Evolutionary conservation across 2,888 invertebrate genomes (phyloP).

Genomic region (Nomada lathburiana): DNA sequence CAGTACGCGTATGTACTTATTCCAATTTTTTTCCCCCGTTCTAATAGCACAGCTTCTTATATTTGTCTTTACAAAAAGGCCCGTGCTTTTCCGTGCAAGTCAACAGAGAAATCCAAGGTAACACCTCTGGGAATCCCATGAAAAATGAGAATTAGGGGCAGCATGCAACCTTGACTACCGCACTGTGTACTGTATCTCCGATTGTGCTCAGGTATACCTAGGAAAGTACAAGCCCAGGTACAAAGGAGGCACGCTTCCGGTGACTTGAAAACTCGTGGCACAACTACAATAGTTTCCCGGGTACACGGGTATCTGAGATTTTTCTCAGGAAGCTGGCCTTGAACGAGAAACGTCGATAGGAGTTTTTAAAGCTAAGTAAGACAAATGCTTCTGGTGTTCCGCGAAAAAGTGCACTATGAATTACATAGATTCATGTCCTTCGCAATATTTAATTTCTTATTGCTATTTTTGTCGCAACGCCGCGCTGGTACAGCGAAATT

Average conservation of each 20-base stretch:
- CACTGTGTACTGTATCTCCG: not conserved
- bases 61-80: not conserved
- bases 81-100: no score
- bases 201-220: slow-evolving; percentile 24
- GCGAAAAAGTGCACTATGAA: no score
- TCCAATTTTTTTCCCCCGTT: no score
- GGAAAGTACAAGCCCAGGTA: not conserved
- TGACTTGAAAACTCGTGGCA: slow-evolving; percentile 11
- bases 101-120: not conserved
- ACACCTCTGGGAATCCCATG: not conserved
- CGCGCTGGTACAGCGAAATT: no score
- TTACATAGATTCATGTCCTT: not conserved
- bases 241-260: slow-evolving; percentile 21
- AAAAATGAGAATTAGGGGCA: not conserved
- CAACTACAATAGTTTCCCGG: not conserved
- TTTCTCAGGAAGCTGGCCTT: slow-evolving; percentile 10
- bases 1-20: no score
- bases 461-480: no score
- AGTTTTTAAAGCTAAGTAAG: slow-evolving; percentile 4
- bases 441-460: not conserved
- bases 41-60: no score
- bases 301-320: not conserved
- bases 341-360: not conserved
- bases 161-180: slow-evolving; percentile 16
- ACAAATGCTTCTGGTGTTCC: not conserved